Conservation (phyloP, 2,113 vertebrate species). For the Anas platyrhynchos region DNA sequence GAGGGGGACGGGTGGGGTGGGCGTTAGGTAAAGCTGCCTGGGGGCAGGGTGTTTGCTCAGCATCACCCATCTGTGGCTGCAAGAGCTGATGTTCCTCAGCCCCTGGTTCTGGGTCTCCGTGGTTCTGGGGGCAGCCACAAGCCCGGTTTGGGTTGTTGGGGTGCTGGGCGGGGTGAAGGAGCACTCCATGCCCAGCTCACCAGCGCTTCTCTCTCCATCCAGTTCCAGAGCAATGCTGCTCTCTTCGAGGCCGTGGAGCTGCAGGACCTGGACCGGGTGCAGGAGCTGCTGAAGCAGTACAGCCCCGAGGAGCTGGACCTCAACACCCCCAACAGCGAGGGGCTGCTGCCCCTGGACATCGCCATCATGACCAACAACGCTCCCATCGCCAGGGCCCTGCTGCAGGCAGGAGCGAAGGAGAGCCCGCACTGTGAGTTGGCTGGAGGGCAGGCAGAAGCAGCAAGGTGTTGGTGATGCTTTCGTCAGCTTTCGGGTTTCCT, state of each 20-base stretch:
- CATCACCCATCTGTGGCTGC: neutral
- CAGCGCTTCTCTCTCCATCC: neutral
- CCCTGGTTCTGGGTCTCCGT: neutral
- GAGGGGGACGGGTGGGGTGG: neutral
- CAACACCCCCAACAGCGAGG: constrained; percentile 93
- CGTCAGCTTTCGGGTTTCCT: neutral
- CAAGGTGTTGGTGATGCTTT: neutral
- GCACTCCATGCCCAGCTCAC: accelerated
- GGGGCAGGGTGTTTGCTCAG: neutral
- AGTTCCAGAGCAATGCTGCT: constrained; percentile 88
- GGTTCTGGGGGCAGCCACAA: no score
- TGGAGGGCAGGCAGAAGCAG: neutral
- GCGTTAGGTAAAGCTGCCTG: neutral
- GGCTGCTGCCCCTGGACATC: constrained; percentile 89
- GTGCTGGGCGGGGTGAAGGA: neutral
- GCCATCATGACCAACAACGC: constrained; percentile 94
- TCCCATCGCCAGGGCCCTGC: constrained; percentile 87
- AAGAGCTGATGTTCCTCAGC: neutral
- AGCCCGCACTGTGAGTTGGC: constrained; percentile 90
- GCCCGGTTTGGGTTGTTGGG: neutral
- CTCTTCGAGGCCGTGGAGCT: constrained; percentile 92
- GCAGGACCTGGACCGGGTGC: constrained; percentile 88
- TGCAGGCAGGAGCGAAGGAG: constrained; percentile 88
- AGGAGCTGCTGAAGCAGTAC: constrained; percentile 87
- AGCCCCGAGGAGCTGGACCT: constrained; percentile 91